These are phyloP conservation scores for Diceros bicornis DNA, from an alignment of 2,797 vertebrate genomes.

Conservation along the genomic window DNA sequence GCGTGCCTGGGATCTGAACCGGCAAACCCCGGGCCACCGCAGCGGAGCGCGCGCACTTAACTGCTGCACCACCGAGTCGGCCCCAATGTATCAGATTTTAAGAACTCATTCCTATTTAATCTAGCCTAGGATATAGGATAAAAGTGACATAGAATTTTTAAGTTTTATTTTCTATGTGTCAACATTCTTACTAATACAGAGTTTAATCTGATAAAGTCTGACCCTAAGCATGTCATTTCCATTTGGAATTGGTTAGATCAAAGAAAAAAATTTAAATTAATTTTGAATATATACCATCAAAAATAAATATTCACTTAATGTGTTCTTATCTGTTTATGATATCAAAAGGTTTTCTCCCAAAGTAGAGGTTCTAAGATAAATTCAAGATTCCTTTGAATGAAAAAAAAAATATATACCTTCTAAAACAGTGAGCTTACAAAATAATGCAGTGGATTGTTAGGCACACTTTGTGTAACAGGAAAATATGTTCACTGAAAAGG, in stretches of 20 bases:
- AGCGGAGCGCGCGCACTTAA: no score
- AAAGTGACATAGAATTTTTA: neutral
- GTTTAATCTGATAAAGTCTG: constrained; percentile 17
- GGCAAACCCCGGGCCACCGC: no score
- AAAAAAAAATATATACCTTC: neutral
- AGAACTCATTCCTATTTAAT: neutral
- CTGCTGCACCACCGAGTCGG: no score
- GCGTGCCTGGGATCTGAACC: no score
- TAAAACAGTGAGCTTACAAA: constrained; percentile 19
- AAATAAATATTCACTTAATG: constrained; percentile 12
- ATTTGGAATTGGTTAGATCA: constrained; percentile 27
- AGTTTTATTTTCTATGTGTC: neutral
- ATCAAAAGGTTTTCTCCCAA: constrained; percentile 7
- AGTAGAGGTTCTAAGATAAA: constrained; percentile 43
- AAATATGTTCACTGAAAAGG: neutral
- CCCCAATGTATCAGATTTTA: neutral
- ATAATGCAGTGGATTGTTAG: neutral
- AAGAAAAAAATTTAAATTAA: constrained; percentile 6
- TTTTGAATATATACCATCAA: neutral
- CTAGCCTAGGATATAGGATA: neutral
- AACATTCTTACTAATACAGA: constrained; percentile 41
- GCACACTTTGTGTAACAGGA: neutral
- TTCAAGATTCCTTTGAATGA: constrained; percentile 50
- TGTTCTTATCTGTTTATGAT: neutral
- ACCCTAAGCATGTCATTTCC: neutral